phyloP scores from a whole-genome alignment of 1,140 invertebrate genomes.

The Polypedilum vanderplanki region DNA sequence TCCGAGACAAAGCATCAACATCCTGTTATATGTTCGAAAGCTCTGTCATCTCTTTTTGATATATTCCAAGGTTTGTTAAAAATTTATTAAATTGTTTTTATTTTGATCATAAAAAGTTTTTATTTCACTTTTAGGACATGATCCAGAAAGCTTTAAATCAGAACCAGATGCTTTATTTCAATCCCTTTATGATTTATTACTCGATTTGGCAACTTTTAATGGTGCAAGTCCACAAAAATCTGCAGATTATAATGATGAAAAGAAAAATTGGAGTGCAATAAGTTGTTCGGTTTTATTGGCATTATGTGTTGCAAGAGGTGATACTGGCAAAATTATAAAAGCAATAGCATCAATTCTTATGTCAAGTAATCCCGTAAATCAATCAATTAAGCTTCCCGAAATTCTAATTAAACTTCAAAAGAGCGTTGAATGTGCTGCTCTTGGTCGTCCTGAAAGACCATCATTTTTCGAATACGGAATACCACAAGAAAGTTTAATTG shows the following conservation, averaged over 20 bases:
- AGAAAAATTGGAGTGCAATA: slow-evolving; percentile 68
- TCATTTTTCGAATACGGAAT: slow-evolving; percentile 86
- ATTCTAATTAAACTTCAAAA: slow-evolving; percentile 80
- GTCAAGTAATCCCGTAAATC: slow-evolving; percentile 53
- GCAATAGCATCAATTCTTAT: slow-evolving; percentile 82
- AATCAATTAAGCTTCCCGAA: slow-evolving; percentile 62
- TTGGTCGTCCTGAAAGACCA: slow-evolving; percentile 74
- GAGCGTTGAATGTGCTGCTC: slow-evolving; percentile 78
- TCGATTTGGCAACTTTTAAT: slow-evolving; percentile 67
- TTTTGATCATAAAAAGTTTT: background rate
- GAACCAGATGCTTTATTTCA: slow-evolving; percentile 72
- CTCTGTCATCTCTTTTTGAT: slow-evolving; percentile 78
- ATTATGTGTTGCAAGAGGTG: slow-evolving; percentile 83
- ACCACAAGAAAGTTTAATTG: slow-evolving; percentile 65
- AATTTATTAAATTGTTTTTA: background rate
- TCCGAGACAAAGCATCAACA: slow-evolving; percentile 74
- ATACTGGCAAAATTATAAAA: slow-evolving; percentile 84
- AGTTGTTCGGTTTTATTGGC: slow-evolving; percentile 86
- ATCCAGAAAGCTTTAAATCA: slow-evolving; percentile 45
- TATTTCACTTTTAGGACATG: slow-evolving; percentile 44
- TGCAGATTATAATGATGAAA: slow-evolving; percentile 47
- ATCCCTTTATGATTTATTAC: slow-evolving; percentile 67
- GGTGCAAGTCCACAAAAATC: slow-evolving; percentile 49
- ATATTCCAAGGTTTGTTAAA: slow-evolving; percentile 73
- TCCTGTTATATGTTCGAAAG: slow-evolving; percentile 77